Percentiles rank a stretch among this genome's conserved stretches.
Evolutionary conservation across 2,797 vertebrate species (phyloP).

Genomic region (Acanthurus leucopareius): DNA sequence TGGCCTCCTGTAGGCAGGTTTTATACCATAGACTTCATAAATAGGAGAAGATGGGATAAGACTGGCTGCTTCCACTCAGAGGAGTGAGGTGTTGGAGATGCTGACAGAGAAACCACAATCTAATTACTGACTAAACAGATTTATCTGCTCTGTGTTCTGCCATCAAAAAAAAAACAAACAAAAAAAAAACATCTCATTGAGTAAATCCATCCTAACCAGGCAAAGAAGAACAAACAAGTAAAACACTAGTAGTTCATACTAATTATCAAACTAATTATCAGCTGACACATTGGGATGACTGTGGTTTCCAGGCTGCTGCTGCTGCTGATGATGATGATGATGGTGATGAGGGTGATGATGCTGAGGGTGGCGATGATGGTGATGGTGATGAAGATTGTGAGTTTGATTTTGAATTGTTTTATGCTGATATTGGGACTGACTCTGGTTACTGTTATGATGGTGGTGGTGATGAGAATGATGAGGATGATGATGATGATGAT

Average conservation of each 20-base stretch:
- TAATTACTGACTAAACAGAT: conserved; percentile 8
- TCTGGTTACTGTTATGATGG: not conserved
- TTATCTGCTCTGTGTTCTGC: not conserved
- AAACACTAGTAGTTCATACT: not conserved
- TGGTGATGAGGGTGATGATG: not conserved
- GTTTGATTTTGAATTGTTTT: not conserved
- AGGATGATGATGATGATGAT: not conserved
- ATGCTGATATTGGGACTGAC: not conserved
- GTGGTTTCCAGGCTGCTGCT: conserved; percentile 2
- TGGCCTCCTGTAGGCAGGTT: conserved; percentile 77
- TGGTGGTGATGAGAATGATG: not conserved
- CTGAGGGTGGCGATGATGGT: conserved; percentile 1
- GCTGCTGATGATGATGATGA: not conserved
- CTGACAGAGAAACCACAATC: conserved; percentile 7
- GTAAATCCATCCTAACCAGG: not conserved
- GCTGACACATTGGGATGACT: not conserved
- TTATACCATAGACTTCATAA: conserved; percentile 74
- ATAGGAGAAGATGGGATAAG: conserved; percentile 33
- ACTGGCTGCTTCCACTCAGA: conserved; percentile 31
- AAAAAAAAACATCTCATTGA: not conserved
- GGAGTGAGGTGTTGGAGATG: not conserved
- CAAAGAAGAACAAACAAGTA: not conserved
- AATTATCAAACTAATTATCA: not conserved
- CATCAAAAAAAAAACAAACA: not conserved
- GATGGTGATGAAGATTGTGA: not conserved